These are phyloP conservation scores for Dolomedes plantarius DNA, from an alignment of 2,888 invertebrate genomes.

Conservation along the genomic window DNA sequence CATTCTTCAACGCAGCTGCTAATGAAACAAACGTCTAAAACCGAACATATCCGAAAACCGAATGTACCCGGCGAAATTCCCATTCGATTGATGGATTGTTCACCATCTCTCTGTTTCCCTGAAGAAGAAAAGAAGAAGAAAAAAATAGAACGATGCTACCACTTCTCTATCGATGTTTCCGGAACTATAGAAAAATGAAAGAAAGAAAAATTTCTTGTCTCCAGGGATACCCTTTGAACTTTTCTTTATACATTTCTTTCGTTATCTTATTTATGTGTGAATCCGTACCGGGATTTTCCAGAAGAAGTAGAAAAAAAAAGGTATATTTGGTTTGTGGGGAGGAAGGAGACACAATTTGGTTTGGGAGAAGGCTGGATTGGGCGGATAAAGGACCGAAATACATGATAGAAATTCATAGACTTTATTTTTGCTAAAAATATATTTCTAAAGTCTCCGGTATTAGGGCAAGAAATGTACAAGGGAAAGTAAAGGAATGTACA, in stretches of 20 bases:
- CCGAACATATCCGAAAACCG: not conserved
- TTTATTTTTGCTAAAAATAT: too few relatives aligned
- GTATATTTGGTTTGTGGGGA: not conserved
- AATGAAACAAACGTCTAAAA: not conserved
- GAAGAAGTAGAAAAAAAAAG: not conserved
- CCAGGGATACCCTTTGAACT: not conserved
- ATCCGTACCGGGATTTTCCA: not conserved
- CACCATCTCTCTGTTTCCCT: not conserved
- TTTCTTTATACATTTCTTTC: constrained; percentile 6
- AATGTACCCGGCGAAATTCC: not conserved
- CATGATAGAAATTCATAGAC: too few relatives aligned
- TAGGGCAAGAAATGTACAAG: too few relatives aligned
- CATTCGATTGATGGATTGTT: not conserved
- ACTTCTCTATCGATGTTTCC: not conserved
- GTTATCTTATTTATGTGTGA: constrained; percentile 1
- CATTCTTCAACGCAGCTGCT: too few relatives aligned
- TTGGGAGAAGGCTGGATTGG: not conserved
- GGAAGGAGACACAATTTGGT: not conserved
- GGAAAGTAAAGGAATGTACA: too few relatives aligned
- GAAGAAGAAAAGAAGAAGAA: not conserved
- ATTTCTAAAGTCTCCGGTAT: too few relatives aligned
- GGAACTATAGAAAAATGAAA: not conserved
- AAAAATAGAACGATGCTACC: not conserved
- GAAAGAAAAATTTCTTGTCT: not conserved
- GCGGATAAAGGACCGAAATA: not conserved